These are phyloP conservation scores for Xanthorhoe designata DNA, from an alignment of 2,888 invertebrate genomes.

Conservation along the genomic window DNA sequence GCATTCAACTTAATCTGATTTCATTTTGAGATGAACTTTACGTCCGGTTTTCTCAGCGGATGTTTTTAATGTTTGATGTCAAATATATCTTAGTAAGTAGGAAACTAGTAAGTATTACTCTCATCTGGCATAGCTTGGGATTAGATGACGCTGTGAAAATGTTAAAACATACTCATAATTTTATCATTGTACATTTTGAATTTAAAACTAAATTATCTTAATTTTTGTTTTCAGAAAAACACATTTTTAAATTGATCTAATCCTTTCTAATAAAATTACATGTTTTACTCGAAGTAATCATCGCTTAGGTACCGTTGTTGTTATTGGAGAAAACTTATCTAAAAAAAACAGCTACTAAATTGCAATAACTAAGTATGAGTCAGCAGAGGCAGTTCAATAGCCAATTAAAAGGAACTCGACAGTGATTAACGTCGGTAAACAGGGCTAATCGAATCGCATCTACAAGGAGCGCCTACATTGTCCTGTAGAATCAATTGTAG, in stretches of 20 bases:
- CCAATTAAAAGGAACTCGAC: conserved; percentile 36
- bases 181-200: too few relatives aligned
- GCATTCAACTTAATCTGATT: not conserved
- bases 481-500: conserved; percentile 12
- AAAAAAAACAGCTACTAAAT: conserved; percentile 13
- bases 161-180: too few relatives aligned
- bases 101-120: too few relatives aligned
- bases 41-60: not conserved
- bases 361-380: conserved; percentile 25
- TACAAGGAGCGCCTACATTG: conserved; percentile 9
- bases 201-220: too few relatives aligned
- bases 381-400: conserved; percentile 34
- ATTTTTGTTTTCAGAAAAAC: too few relatives aligned
- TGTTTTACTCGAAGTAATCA: too few relatives aligned
- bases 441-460: conserved; percentile 38
- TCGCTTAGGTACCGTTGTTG: not conserved
- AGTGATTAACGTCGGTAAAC: conserved; percentile 36
- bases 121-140: too few relatives aligned
- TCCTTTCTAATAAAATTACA: too few relatives aligned
- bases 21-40: not conserved
- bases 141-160: too few relatives aligned
- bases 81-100: too few relatives aligned
- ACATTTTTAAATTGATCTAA: too few relatives aligned
- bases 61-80: not conserved
- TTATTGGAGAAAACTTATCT: not conserved